Evolutionary conservation across 2,888 invertebrate species (phyloP).

Genomic region (Macrophya alboannulata): DNA sequence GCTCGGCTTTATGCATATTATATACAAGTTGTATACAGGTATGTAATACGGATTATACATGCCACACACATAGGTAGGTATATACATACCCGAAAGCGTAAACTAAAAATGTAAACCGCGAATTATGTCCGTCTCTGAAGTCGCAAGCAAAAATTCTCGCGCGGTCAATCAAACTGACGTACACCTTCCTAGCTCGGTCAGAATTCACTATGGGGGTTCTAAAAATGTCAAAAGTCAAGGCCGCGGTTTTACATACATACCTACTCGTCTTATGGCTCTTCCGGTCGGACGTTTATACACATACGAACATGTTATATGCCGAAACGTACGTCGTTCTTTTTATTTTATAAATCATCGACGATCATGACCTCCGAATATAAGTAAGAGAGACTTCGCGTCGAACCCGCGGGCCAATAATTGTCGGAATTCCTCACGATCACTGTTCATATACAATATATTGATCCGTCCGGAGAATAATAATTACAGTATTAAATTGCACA

Average conservation of each 20-base stretch:
- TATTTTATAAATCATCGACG: background rate
- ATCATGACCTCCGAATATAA: conserved; percentile 15
- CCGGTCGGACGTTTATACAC: background rate
- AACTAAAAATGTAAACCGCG: background rate
- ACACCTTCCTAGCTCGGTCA: conserved; percentile 6
- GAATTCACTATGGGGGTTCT: conserved; percentile 26
- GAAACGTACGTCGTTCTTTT: background rate
- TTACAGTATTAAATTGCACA: background rate
- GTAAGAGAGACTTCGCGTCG: background rate
- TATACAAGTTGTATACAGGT: background rate
- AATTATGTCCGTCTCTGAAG: background rate
- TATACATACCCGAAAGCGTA: background rate
- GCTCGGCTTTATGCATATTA: conserved; percentile 35
- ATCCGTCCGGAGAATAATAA: background rate
- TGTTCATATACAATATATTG: background rate
- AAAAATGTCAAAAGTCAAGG: conserved; percentile 33
- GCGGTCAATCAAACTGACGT: conserved; percentile 27
- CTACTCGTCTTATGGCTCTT: background rate
- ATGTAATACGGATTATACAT: background rate
- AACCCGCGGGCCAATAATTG: background rate
- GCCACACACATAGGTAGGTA: no score
- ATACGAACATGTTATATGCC: background rate
- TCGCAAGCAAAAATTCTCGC: background rate
- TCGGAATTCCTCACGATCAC: background rate
- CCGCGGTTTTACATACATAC: background rate